phyloP scores from a whole-genome alignment of 1,140 invertebrate species.

The Lepidotrigona ventralis region DNA sequence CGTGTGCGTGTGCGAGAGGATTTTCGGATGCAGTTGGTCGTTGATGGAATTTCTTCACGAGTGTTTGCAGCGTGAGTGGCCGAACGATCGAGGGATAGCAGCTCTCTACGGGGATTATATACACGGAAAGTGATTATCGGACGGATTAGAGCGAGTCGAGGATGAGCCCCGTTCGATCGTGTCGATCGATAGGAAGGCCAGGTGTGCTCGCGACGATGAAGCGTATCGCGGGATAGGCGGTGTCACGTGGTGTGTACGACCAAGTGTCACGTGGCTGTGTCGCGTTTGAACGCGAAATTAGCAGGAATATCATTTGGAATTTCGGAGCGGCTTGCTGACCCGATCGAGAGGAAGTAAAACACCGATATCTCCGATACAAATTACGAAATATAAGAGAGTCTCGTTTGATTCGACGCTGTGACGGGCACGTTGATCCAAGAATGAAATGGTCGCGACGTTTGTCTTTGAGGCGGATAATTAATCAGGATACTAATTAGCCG shows the following conservation, averaged over 20 bases:
- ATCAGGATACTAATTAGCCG: conserved; percentile 34
- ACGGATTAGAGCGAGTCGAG: background rate
- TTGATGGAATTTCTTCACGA: too few species aligned
- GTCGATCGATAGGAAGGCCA: background rate
- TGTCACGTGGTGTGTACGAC: conserved; percentile 48
- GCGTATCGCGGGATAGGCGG: background rate
- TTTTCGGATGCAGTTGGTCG: too few species aligned
- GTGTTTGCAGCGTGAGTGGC: background rate
- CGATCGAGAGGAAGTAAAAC: too few species aligned
- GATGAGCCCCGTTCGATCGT: background rate
- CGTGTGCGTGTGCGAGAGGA: too few species aligned
- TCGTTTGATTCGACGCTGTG: too few species aligned
- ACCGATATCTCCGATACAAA: too few species aligned
- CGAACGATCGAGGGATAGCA: background rate
- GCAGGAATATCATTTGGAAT: background rate
- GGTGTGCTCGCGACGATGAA: background rate
- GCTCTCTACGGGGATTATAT: background rate
- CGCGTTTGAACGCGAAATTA: conserved; percentile 13
- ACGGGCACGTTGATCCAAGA: background rate
- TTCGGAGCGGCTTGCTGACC: too few species aligned
- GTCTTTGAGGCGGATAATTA: conserved; percentile 24
- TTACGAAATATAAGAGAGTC: too few species aligned
- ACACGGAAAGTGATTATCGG: background rate
- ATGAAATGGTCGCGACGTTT: background rate
- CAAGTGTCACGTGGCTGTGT: conserved; percentile 56